Conservation (phyloP, 2,888 invertebrate genomes). For the Stegana nigrithorax region DNA sequence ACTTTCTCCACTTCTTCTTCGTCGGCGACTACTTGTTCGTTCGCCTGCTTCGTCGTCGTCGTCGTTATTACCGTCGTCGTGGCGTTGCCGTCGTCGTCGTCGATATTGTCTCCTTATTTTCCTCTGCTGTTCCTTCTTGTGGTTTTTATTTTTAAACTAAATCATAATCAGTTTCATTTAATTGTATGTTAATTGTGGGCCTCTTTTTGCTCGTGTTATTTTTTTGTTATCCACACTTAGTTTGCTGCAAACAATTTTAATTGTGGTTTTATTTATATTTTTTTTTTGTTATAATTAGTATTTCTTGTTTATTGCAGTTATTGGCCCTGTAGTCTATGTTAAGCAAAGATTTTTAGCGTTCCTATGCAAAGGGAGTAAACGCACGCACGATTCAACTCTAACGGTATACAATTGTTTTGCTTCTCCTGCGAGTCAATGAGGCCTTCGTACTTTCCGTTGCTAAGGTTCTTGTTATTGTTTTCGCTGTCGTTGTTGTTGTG, state of each 20-base stretch:
- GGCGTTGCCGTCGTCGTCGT: not conserved
- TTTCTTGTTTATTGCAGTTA: too few species aligned
- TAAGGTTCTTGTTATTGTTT: not conserved
- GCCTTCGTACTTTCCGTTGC: not conserved
- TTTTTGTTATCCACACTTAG: not conserved
- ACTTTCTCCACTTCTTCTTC: not conserved
- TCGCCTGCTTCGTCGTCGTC: not conserved
- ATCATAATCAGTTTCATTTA: too few species aligned
- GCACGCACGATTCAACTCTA: too few species aligned
- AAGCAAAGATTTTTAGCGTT: too few species aligned
- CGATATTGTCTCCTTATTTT: too few species aligned
- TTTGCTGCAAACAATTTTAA: not conserved
- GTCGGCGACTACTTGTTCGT: too few species aligned
- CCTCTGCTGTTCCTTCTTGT: not conserved
- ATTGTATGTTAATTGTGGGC: not conserved
- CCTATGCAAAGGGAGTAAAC: too few species aligned
- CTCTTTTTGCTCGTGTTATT: too few species aligned
- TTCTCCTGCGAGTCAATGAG: too few species aligned
- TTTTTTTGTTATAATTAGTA: not conserved
- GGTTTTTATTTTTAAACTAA: too few species aligned
- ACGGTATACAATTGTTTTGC: too few species aligned
- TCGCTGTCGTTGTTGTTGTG: not conserved
- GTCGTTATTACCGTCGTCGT: not conserved
- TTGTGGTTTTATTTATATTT: not conserved
- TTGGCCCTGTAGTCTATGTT: too few species aligned